Percentiles rank a stretch among this genome's conserved stretches.
These are phyloP conservation scores for Lamellibrachia luymesi DNA, from an alignment of 1,140 invertebrate genomes.

Conservation along the genomic window DNA sequence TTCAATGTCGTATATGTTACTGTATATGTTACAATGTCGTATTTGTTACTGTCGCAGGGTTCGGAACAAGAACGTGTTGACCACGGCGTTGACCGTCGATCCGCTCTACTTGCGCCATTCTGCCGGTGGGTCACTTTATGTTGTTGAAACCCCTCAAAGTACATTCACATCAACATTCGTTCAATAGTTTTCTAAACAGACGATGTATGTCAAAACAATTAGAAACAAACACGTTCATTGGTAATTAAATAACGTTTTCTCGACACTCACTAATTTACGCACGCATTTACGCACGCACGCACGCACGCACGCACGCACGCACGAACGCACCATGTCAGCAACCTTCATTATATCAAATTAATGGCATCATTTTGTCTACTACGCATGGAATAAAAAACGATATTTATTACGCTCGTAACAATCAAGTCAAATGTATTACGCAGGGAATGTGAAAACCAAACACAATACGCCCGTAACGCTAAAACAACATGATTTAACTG, in stretches of 20 bases:
- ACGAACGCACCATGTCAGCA: not conserved
- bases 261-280: not conserved
- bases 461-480: not conserved
- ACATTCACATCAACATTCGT: too few species aligned
- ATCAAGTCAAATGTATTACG: not conserved
- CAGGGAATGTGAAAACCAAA: not conserved
- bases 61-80: conserved; percentile 71
- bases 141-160: not conserved
- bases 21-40: not conserved
- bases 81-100: conserved; percentile 92
- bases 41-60: not conserved
- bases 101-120: conserved; percentile 97
- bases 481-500: not conserved
- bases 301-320: not conserved
- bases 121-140: conserved; percentile 65
- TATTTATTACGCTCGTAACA: too few species aligned
- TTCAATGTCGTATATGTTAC: too few species aligned
- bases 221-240: not conserved
- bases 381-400: not conserved
- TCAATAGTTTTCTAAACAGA: too few species aligned
- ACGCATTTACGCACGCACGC: conserved; percentile 3
- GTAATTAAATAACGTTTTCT: not conserved
- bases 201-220: not conserved
- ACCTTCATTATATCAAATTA: not conserved
- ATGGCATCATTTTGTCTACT: not conserved